These are phyloP conservation scores for Cyphomyrmex costatus DNA, from an alignment of 1,140 invertebrate genomes.

Conservation along the genomic window DNA sequence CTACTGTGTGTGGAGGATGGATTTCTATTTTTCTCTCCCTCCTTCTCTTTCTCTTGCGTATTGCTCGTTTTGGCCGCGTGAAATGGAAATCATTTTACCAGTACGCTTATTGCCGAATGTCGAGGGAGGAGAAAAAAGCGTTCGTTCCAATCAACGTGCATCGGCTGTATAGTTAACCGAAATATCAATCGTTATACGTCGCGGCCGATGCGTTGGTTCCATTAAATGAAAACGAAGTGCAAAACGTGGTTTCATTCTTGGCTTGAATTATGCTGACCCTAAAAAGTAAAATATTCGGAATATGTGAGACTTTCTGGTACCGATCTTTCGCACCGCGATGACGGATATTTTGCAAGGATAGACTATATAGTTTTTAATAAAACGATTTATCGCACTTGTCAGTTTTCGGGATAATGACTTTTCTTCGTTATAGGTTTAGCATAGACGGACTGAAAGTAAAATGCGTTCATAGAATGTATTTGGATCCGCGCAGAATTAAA, in stretches of 20 bases:
- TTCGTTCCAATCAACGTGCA: constrained; percentile 63
- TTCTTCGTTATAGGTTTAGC: neutral
- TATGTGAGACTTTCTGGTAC: neutral
- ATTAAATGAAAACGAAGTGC: constrained; percentile 71
- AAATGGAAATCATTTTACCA: constrained; percentile 66
- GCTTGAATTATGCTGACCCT: constrained; percentile 28
- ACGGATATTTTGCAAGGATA: neutral
- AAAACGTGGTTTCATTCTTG: constrained; percentile 67
- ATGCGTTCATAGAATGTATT: neutral
- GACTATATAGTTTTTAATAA: constrained; percentile 19
- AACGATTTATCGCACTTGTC: constrained; percentile 2
- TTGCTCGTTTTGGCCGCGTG: constrained; percentile 52
- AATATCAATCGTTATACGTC: constrained; percentile 65
- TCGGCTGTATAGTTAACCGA: constrained; percentile 54
- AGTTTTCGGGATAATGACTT: constrained; percentile 22
- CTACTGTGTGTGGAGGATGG: neutral
- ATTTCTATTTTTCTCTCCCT: constrained; percentile 11
- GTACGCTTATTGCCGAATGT: constrained; percentile 64
- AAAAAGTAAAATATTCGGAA: constrained; percentile 13
- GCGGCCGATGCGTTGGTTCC: constrained; percentile 43
- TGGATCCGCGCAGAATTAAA: constrained; percentile 28
- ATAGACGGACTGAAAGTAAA: neutral
- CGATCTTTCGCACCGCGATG: neutral
- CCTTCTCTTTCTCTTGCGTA: neutral
- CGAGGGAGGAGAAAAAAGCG: constrained; percentile 3